Conservation (phyloP, 2,888 invertebrate genomes). For the Pseudanteris insignis region DNA sequence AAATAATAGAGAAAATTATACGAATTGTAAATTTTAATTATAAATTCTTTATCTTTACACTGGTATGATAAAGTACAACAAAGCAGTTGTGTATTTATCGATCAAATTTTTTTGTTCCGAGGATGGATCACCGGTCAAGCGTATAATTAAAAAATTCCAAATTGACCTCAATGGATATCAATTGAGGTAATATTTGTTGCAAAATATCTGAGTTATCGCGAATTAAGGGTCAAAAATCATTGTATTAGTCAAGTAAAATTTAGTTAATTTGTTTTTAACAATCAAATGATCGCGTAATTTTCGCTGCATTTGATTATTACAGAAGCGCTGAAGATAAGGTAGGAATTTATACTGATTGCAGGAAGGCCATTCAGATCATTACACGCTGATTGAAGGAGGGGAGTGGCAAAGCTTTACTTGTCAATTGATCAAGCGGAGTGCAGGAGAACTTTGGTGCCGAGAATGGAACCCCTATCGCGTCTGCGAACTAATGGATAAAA, state of each 20-base stretch:
- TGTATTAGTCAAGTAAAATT: constrained; percentile 35
- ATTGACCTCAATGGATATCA: constrained; percentile 43
- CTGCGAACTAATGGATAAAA: constrained; percentile 51
- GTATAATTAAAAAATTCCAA: constrained; percentile 20
- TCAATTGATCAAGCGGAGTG: constrained; percentile 50
- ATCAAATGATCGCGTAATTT: too few species aligned
- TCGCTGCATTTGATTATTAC: too few species aligned
- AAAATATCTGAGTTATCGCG: constrained; percentile 45
- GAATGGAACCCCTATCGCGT: constrained; percentile 48
- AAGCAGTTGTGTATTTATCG: too few species aligned
- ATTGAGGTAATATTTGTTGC: constrained; percentile 37
- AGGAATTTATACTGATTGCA: constrained; percentile 5
- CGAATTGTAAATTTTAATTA: too few species aligned
- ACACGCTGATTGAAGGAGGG: constrained; percentile 21
- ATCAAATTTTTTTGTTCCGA: neutral
- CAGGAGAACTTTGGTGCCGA: constrained; percentile 47
- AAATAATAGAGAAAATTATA: too few species aligned
- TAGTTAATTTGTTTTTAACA: constrained; percentile 20
- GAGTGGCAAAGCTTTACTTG: constrained; percentile 35
- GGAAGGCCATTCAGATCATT: constrained; percentile 9
- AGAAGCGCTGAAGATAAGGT: constrained; percentile 2
- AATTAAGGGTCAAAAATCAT: constrained; percentile 44
- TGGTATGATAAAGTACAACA: too few species aligned
- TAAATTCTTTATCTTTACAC: too few species aligned
- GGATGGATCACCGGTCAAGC: constrained; percentile 17